phyloP scores from a whole-genome alignment of 2,113 vertebrate species.

The Seriola aureovittata region DNA sequence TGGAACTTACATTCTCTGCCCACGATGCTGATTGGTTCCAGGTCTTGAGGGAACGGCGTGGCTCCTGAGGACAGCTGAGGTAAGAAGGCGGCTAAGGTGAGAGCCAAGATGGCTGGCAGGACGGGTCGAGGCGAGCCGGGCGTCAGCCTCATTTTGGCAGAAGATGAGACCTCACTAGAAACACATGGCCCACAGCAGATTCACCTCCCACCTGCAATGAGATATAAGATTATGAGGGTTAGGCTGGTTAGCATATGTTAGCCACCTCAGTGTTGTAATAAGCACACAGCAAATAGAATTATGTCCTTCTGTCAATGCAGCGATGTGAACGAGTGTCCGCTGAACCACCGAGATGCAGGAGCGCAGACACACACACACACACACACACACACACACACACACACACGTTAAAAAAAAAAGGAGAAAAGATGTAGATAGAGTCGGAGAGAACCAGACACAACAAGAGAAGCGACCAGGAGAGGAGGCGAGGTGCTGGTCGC shows the following conservation, averaged over 20 bases:
- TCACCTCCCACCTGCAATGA: slow-evolving; percentile 66
- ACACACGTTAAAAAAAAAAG: neutral
- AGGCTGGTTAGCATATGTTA: neutral
- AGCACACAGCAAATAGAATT: slow-evolving; percentile 18
- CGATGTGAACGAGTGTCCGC: slow-evolving; percentile 43
- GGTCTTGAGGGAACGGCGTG: slow-evolving; percentile 85
- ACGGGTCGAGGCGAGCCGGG: slow-evolving; percentile 72
- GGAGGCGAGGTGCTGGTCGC: slow-evolving; percentile 4
- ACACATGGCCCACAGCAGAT: slow-evolving; percentile 77
- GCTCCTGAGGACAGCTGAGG: slow-evolving; percentile 72
- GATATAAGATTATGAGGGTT: slow-evolving; percentile 1
- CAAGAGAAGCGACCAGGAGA: slow-evolving; percentile 1
- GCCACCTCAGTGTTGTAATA: too few species aligned
- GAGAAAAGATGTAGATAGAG: neutral
- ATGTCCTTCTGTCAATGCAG: slow-evolving; percentile 39
- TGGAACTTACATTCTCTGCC: slow-evolving; percentile 81
- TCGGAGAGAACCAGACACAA: neutral
- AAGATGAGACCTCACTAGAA: slow-evolving; percentile 76
- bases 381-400: slow-evolving; percentile 17
- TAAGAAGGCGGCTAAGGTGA: slow-evolving; percentile 72
- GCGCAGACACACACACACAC: neutral
- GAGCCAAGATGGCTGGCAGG: slow-evolving; percentile 73
- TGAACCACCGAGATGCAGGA: neutral
- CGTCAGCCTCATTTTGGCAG: slow-evolving; percentile 83
- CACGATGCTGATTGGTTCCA: slow-evolving; percentile 84